Evolutionary conservation across 2,888 invertebrate genomes (phyloP).

Genomic region (Pterostichus madidus): DNA sequence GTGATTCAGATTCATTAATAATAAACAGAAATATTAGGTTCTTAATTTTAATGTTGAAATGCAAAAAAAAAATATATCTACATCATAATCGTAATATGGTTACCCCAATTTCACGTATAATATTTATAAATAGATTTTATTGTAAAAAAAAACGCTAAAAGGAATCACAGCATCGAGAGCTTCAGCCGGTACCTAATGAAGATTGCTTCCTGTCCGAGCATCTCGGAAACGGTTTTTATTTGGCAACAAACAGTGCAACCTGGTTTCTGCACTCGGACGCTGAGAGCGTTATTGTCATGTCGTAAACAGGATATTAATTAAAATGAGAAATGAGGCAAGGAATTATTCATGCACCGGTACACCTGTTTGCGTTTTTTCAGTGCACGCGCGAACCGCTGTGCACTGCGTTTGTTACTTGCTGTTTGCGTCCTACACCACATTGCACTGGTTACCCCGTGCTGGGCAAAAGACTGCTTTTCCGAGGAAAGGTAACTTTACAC

Average conservation of each 20-base stretch:
- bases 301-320: conserved; percentile 67
- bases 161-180: conserved; percentile 23
- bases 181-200: conserved; percentile 27
- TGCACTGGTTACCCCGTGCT: conserved; percentile 48
- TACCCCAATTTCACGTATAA: conserved; percentile 11
- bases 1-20: no score
- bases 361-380: conserved; percentile 63
- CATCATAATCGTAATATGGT: background rate
- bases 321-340: conserved; percentile 65
- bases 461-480: conserved; percentile 12
- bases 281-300: conserved; percentile 60
- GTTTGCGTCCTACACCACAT: conserved; percentile 22
- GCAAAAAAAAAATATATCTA: no score
- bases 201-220: conserved; percentile 21
- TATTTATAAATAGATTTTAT: conserved; percentile 12
- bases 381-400: conserved; percentile 47
- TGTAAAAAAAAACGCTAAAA: conserved; percentile 1
- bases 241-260: background rate
- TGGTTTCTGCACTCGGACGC: conserved; percentile 36
- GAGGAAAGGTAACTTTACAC: background rate
- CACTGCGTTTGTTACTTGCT: conserved; percentile 4
- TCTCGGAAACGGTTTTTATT: conserved; percentile 32
- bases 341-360: conserved; percentile 66
- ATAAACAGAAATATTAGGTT: no score
- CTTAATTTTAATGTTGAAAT: no score